Base-by-base conservation (phyloP, 2,113 vertebrate species). In the Lepisosteus osseus region DNA sequence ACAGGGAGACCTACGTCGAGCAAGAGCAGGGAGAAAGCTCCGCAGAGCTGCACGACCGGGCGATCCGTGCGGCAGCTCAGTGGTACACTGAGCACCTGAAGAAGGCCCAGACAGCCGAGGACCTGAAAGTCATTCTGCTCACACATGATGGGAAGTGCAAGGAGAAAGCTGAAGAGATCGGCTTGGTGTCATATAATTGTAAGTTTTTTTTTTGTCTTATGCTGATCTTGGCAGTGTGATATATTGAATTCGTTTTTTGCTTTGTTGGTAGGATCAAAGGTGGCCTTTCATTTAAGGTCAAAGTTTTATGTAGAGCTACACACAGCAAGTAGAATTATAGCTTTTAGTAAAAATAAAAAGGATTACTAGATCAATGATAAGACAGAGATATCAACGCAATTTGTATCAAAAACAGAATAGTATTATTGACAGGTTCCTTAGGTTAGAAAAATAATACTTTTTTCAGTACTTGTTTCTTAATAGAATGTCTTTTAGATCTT, bases 11-110 rank as follows among this genome's bases (percentile, higher is more conserved):
- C 0, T 99, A 96, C 1, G 77, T 98, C 73, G 93, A 96, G 54
- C 94, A 96, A 59, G 82, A 94, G 54, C 91, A 91, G 51, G 97
- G 96, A 61, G 97, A 99, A 86, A 94, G 84, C 72, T 85, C 96
- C 29, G 99, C 98, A 43, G 97, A 99, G 81, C 92, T 95, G 2
- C 99, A 99, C 8, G 97, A 99, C 77, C 90, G 97, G 79, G 97
- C 97, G 7, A 98, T 99, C 79, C 93, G 97, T 5, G 88, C 94
- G 51, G 94, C 96, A 6, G 90, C 89, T 12, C 93, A 92, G 70
- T 99, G 97, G 97, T 99, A 99, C 82, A 90, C 80, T 29, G 90
- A 95, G 9, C 97, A 99, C 80, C 72, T 99, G 70, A 86, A 86
- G 78, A 89, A 88, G 40, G 75, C 75, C 1, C 82, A 89, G 0